Evolutionary conservation across 2,888 invertebrate species (phyloP), one percentile per base, ranked within the genome.

Genomic region (Diploptera punctata): DNA sequence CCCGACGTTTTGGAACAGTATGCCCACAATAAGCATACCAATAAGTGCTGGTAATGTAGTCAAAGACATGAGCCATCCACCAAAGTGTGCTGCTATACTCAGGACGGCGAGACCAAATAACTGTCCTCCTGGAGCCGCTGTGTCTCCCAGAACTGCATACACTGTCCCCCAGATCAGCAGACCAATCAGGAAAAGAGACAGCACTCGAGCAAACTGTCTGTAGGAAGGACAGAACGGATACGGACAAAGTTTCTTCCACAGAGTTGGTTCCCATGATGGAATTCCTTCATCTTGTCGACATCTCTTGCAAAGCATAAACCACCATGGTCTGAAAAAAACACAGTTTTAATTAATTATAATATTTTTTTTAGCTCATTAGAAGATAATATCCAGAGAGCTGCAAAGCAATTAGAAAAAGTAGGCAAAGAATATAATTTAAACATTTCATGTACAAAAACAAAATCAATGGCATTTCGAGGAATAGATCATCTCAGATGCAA

Each of bases 201-300:
- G 75, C 19, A 92, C 86, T 78, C 94, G 88, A n/a, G 94, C 92
- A 80, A 93, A 90, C 80, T 93, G 92, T 76, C 95, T 87, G 83
- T 92, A 94, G 0, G 93, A 91, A 26, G 94, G 94, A 80, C 95
- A 95, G 80, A 94, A 88, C 21, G 94, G 94, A 79, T 92, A 93
- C 0, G 94, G 94, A 81, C 93, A 94, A 79, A 93, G 81, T 81
- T 89, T 90, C 79, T 90, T 89, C 94, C 94, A 95, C 77, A 90
- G 85, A 0, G 89, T 86, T 18, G 94, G 94, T 81, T 93, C 92
- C 94, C 94, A 95, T 19, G 93, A 90, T 29, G 93, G 89, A 78
- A 19, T 61, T 2, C 69, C 33, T 21, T 71, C 73, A 9, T 60
- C 43, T 47, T 69, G 69, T 77, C 92, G 88, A 83, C 94, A 94